phyloP scores from a whole-genome alignment of 2,888 invertebrate genomes.

The Drosophila melanosoma region DNA sequence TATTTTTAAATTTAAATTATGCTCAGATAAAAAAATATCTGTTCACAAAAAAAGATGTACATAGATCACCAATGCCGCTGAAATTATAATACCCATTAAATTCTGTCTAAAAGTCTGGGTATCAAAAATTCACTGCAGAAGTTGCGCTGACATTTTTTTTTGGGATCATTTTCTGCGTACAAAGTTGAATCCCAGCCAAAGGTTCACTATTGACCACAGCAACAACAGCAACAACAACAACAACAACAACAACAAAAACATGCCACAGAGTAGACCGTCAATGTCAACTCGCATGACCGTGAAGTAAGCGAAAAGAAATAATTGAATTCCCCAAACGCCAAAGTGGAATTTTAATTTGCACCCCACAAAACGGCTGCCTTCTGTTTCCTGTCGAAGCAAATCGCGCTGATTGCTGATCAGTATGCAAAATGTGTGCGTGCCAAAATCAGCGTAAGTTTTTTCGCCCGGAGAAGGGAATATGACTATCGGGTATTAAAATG shows the following conservation, averaged over 20 bases:
- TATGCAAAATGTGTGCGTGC: conserved; percentile 82
- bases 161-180: conserved; percentile 6
- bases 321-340: conserved; percentile 83
- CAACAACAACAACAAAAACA: conserved; percentile 14
- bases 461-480: conserved; percentile 35
- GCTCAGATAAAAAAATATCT: accelerated
- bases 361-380: conserved; percentile 52
- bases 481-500: conserved; percentile 20
- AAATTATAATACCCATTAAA: not conserved
- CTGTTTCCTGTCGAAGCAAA: conserved; percentile 13
- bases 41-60: not conserved
- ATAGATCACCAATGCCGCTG: not conserved
- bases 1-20: not conserved
- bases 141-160: conserved; percentile 27
- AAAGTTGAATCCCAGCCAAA: conserved; percentile 26
- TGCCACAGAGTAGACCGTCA: conserved; percentile 48
- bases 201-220: conserved; percentile 66
- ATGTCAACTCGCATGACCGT: conserved; percentile 70
- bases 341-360: conserved; percentile 83
- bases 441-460: conserved; percentile 72
- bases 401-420: conserved; percentile 81
- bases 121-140: conserved; percentile 11
- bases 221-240: conserved; percentile 6
- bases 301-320: conserved; percentile 65
- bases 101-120: conserved; percentile 2